Evolutionary conservation across 2,888 invertebrate genomes (phyloP).

Genomic region (Amaurobius ferox): DNA sequence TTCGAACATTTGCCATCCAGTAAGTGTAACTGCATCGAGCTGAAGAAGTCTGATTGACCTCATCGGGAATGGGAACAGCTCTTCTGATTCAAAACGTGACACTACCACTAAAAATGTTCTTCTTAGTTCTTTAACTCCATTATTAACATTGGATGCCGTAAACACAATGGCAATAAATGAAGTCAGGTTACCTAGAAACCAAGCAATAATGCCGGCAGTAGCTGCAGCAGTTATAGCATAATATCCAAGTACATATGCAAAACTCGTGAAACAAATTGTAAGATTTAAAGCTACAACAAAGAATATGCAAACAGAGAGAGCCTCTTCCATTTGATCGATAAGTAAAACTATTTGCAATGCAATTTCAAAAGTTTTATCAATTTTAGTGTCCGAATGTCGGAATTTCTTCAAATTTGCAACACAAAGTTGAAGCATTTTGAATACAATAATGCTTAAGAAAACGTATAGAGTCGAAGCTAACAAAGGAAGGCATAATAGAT

Average conservation of each 20-base stretch:
- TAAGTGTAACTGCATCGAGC: slow-evolving; percentile 24
- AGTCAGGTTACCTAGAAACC: slow-evolving; percentile 17
- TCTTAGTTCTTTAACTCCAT: background rate
- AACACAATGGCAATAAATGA: slow-evolving; percentile 30
- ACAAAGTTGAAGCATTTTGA: slow-evolving; percentile 14
- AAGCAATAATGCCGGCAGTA: slow-evolving; percentile 10
- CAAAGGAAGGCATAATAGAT: slow-evolving; percentile 19
- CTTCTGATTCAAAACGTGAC: too few species aligned
- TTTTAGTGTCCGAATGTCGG: background rate
- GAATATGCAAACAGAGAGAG: slow-evolving; percentile 25
- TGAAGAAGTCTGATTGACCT: background rate
- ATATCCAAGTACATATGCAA: slow-evolving; percentile 39
- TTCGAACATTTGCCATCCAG: slow-evolving; percentile 47
- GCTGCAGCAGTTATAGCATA: background rate
- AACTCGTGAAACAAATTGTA: slow-evolving; percentile 18
- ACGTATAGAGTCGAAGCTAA: slow-evolving; percentile 7
- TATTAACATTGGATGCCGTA: slow-evolving; percentile 23
- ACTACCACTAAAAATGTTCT: slow-evolving; percentile 3
- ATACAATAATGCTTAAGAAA: slow-evolving; percentile 7
- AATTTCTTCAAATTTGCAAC: background rate
- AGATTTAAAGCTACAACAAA: slow-evolving; percentile 32
- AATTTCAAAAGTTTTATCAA: background rate
- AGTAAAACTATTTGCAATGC: background rate
- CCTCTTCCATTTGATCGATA: slow-evolving; percentile 18
- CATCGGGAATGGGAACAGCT: too few species aligned